Evolutionary conservation across 2,797 vertebrate genomes (phyloP).

Genomic region (Dallia pectoralis): DNA sequence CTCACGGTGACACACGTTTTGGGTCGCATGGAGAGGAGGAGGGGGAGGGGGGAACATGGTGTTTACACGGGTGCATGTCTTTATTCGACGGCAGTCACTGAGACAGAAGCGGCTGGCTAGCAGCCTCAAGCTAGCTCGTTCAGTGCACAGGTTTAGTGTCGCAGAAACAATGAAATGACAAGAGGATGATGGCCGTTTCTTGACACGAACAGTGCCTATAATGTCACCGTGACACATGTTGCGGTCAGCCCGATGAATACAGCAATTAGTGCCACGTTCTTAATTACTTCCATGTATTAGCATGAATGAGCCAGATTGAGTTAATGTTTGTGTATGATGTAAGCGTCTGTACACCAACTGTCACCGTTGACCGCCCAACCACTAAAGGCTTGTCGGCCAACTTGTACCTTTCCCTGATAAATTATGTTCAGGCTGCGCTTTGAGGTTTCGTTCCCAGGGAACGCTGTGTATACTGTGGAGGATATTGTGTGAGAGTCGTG

Average conservation of each 20-base stretch:
- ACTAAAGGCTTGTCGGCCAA: neutral
- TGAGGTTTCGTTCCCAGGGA: slow-evolving; percentile 22
- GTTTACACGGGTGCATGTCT: slow-evolving; percentile 57
- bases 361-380: neutral
- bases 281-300: neutral
- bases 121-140: neutral
- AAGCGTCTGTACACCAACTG: neutral
- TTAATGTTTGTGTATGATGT: neutral
- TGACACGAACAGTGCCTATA: neutral
- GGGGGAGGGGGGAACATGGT: slow-evolving; percentile 55
- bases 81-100: slow-evolving; percentile 20
- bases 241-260: neutral
- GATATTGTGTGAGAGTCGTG: slow-evolving; percentile 16
- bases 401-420: slow-evolving; percentile 11
- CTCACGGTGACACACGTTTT: slow-evolving; percentile 60
- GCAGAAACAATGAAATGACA: neutral
- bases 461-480: slow-evolving; percentile 20
- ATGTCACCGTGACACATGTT: neutral
- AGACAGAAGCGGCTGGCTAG: neutral
- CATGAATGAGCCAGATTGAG: neutral
- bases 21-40: slow-evolving; percentile 53
- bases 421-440: slow-evolving; percentile 15
- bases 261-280: neutral
- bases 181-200: neutral
- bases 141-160: neutral